These are phyloP conservation scores for Hymenochirus boettgeri DNA, from an alignment of 2,113 vertebrate species.

Conservation along the genomic window DNA sequence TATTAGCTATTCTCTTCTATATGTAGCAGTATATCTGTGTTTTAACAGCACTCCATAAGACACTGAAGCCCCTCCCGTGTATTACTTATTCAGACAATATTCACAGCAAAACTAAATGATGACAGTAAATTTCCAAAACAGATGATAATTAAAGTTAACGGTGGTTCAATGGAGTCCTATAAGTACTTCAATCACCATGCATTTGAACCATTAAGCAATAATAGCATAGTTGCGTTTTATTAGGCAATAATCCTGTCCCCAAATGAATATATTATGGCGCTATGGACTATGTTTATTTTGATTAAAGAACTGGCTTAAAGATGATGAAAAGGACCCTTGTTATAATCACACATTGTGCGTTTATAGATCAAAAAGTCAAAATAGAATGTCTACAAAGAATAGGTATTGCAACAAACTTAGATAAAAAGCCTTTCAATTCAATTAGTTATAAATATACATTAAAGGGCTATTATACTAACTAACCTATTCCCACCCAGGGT, in stretches of 20 bases:
- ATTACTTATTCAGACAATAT: slow-evolving; percentile 7
- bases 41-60: slow-evolving; percentile 7
- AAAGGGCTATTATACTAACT: too few relatives aligned
- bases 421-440: too few relatives aligned
- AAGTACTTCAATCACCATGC: slow-evolving; percentile 14
- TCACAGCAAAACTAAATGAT: slow-evolving; percentile 10
- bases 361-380: background rate
- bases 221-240: slow-evolving; percentile 26
- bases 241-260: slow-evolving; percentile 22
- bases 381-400: too few relatives aligned
- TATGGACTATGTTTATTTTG: slow-evolving; percentile 19
- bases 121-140: slow-evolving; percentile 17
- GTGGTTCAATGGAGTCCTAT: slow-evolving; percentile 21
- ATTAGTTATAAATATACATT: too few relatives aligned
- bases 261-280: slow-evolving; percentile 15
- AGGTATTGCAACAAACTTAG: too few relatives aligned
- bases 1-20: background rate
- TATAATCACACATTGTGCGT: background rate
- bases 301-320: slow-evolving; percentile 16
- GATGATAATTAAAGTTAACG: slow-evolving; percentile 20
- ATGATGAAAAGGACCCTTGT: background rate
- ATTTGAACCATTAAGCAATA: slow-evolving; percentile 17
- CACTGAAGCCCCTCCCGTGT: background rate
- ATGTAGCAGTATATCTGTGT: background rate
- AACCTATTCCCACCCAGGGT: too few relatives aligned